Evolutionary conservation across 1,140 invertebrate genomes (phyloP).

Genomic region (Caenorhabditis elegans): WBcel235 BX284603.4:12134501-12135000

Average conservation of each 20-base stretch:
- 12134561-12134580: too few relatives aligned
- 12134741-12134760: constrained; percentile 11
- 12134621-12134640: too few relatives aligned
- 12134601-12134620: too few relatives aligned
- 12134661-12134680: too few relatives aligned
- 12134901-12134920: constrained; percentile 6
- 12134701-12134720: neutral
- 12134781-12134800: neutral
- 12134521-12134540: too few relatives aligned
- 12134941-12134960: too few relatives aligned
- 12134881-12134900: neutral
- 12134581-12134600: too few relatives aligned
- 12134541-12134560: too few relatives aligned
- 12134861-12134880: constrained; percentile 16
- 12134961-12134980: neutral
- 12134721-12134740: neutral
- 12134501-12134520: too few relatives aligned
- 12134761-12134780: constrained; percentile 5
- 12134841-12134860: neutral
- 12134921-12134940: neutral
- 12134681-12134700: neutral
- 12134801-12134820: neutral
- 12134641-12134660: too few relatives aligned
- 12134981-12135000: neutral
- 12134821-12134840: neutral